Conservation (phyloP, 2,797 vertebrate species). For the Acanthurus tractus region DNA sequence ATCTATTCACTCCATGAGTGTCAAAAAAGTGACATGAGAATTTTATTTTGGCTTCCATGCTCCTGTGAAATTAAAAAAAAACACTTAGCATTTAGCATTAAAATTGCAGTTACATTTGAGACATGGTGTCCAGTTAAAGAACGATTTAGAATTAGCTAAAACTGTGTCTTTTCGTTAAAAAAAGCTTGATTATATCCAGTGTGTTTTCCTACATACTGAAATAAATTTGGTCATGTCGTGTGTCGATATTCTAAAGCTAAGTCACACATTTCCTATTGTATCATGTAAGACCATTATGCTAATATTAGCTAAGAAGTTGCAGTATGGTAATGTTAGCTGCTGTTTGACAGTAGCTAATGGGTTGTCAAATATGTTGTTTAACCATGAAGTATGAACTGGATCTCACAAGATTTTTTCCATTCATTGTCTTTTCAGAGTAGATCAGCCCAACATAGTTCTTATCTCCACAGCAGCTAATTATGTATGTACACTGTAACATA, state of each 20-base stretch:
- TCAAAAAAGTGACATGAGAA: neutral
- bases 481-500: neutral
- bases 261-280: too few relatives aligned
- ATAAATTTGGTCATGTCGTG: too few relatives aligned
- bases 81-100: neutral
- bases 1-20: neutral
- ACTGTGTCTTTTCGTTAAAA: neutral
- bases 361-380: too few relatives aligned
- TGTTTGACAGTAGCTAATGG: too few relatives aligned
- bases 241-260: too few relatives aligned
- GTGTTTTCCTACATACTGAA: too few relatives aligned
- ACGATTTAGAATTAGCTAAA: neutral
- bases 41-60: slow-evolving; percentile 1
- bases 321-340: too few relatives aligned
- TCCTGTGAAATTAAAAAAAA: neutral
- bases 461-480: neutral
- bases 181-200: neutral
- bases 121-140: neutral
- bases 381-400: neutral
- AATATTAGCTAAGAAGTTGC: too few relatives aligned
- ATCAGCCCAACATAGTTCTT: neutral
- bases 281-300: too few relatives aligned
- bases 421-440: too few relatives aligned
- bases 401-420: too few relatives aligned
- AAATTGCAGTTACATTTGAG: neutral